Percentiles rank a stretch among this genome's conserved stretches.
phyloP scores from a whole-genome alignment of 2,113 vertebrate species.

The Aspiorhynchus laticeps region DNA sequence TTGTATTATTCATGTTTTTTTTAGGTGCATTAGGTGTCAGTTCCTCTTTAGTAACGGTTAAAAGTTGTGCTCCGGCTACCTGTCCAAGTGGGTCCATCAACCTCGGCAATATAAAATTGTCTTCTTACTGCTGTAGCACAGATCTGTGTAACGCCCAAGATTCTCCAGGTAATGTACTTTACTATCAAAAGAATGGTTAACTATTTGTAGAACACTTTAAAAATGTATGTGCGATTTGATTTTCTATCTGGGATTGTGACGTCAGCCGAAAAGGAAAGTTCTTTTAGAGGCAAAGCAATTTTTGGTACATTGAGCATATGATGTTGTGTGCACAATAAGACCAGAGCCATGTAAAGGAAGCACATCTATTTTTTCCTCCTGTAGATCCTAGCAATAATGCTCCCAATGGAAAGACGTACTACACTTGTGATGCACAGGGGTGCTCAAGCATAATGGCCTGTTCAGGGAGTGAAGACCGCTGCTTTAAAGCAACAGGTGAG shows the following conservation, averaged over 20 bases:
- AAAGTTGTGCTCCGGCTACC: neutral
- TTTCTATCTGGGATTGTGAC: neutral
- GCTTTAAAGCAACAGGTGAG: conserved; percentile 23
- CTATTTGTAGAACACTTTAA: no score
- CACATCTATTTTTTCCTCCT: neutral
- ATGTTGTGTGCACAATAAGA: no score
- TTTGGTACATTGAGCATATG: no score
- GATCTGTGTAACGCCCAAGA: neutral
- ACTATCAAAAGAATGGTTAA: no score
- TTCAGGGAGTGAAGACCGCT: conserved; percentile 58
- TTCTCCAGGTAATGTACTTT: neutral
- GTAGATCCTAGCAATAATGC: neutral
- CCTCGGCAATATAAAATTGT: neutral
- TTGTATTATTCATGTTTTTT: no score
- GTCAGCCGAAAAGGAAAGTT: neutral
- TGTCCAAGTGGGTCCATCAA: neutral
- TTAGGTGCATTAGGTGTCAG: no score
- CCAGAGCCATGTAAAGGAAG: neutral
- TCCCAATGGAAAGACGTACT: conserved; percentile 66
- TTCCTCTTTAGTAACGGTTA: neutral
- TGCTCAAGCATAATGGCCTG: conserved; percentile 57
- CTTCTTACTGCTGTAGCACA: conserved; percentile 14
- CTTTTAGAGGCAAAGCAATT: no score
- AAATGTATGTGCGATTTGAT: no score
- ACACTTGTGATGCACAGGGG: conserved; percentile 13